These are phyloP conservation scores for Hymenopus coronatus DNA, from an alignment of 2,888 invertebrate species.

Conservation along the genomic window DNA sequence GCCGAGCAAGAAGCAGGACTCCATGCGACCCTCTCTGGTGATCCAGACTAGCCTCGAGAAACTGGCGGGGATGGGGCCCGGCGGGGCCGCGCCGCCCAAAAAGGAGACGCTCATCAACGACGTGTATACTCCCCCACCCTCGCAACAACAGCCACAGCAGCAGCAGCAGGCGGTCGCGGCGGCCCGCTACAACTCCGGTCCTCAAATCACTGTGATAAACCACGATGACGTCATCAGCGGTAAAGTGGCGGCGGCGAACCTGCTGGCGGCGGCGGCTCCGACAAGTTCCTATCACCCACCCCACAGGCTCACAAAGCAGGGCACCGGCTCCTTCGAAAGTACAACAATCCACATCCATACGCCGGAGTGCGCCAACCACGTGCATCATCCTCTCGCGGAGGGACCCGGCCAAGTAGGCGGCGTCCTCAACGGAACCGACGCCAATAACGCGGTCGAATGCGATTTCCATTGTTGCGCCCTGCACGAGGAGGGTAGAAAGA, in stretches of 20 bases:
- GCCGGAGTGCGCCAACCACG: conserved; percentile 71
- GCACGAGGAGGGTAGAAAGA: conserved; percentile 88
- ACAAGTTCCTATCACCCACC: conserved; percentile 44
- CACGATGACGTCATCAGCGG: conserved; percentile 70
- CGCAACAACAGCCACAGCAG: conserved; percentile 22
- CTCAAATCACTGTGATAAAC: conserved; percentile 92
- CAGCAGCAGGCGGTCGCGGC: background rate
- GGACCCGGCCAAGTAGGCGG: conserved; percentile 50
- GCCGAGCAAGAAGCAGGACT: conserved; percentile 54
- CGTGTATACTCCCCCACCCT: conserved; percentile 46
- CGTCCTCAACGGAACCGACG: conserved; percentile 48
- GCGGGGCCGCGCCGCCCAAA: conserved; percentile 44
- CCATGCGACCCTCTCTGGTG: conserved; percentile 66
- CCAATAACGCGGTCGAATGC: conserved; percentile 66
- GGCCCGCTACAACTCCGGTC: conserved; percentile 58
- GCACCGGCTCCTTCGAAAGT: conserved; percentile 64
- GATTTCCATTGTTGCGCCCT: conserved; percentile 95
- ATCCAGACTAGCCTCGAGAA: conserved; percentile 75
- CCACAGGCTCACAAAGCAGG: conserved; percentile 53
- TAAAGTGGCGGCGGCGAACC: conserved; percentile 9
- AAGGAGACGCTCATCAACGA: conserved; percentile 62
- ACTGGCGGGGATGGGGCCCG: conserved; percentile 43
- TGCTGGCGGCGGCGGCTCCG: conserved; percentile 43
- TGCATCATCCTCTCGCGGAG: conserved; percentile 65
- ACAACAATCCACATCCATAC: conserved; percentile 78